Conservation (phyloP, 2,888 invertebrate genomes). For the Cerastoderma edule region DNA sequence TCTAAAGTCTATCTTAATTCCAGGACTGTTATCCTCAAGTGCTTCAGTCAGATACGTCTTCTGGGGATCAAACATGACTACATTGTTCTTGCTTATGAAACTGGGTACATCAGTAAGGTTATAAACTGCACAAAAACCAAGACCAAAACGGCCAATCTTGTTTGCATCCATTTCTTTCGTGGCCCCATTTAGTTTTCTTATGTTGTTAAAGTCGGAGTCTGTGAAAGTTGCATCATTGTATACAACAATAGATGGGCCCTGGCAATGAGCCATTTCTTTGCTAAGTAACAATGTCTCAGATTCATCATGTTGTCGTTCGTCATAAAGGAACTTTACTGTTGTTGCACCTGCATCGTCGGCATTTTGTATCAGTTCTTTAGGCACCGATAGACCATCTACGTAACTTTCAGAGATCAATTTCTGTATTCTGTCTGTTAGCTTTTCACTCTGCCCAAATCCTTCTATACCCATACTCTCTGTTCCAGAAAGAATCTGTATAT, state of each 20-base stretch:
- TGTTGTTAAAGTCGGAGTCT: conserved; percentile 78
- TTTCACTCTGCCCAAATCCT: conserved; percentile 76
- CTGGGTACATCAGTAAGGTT: conserved; percentile 82
- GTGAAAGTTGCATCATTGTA: conserved; percentile 80
- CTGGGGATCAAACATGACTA: conserved; percentile 82
- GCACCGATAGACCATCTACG: conserved; percentile 71
- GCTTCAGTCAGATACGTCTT: conserved; percentile 69
- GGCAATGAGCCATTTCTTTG: conserved; percentile 76
- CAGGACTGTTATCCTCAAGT: conserved; percentile 22
- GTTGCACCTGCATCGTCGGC: conserved; percentile 79
- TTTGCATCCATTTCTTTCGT: conserved; percentile 75
- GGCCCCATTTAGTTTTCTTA: conserved; percentile 79
- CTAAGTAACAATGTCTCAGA: conserved; percentile 68
- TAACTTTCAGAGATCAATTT: conserved; percentile 50
- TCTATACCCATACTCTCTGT: conserved; percentile 58
- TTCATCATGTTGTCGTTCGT: conserved; percentile 75
- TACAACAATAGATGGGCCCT: conserved; percentile 81
- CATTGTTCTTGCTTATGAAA: conserved; percentile 76
- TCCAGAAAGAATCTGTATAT: conserved; percentile 63
- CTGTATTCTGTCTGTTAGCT: conserved; percentile 70
- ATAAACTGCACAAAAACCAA: conserved; percentile 82
- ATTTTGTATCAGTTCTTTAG: conserved; percentile 80
- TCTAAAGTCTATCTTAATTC: conserved; percentile 34
- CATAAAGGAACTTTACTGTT: conserved; percentile 74
- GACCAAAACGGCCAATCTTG: conserved; percentile 81